These are phyloP conservation scores for Paracanthobrama guichenoti DNA, from an alignment of 2,113 vertebrate species.

Conservation along the genomic window DNA sequence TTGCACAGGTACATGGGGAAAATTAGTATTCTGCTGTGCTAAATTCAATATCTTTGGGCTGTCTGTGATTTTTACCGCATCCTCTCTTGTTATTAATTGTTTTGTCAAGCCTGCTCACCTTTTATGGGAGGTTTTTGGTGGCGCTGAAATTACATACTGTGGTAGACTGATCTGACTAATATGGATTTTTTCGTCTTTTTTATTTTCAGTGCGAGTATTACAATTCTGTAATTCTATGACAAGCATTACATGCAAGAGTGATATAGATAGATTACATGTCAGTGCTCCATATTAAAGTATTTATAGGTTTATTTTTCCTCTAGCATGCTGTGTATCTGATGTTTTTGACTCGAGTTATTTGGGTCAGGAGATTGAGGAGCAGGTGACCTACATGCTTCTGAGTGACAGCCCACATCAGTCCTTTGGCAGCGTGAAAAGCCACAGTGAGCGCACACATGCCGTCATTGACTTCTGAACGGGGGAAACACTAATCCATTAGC, in stretches of 20 bases:
- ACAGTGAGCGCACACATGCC: not conserved
- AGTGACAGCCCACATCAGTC: conserved; percentile 44
- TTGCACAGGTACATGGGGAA: conserved; percentile 44
- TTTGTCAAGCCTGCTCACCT: conserved; percentile 37
- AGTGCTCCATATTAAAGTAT: conserved; percentile 27
- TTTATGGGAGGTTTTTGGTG: conserved; percentile 34
- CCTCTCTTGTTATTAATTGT: conserved; percentile 31
- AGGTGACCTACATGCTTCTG: conserved; percentile 50
- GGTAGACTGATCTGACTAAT: conserved; percentile 14
- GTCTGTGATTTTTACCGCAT: conserved; percentile 14
- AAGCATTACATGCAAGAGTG: not conserved
- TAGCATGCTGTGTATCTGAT: conserved; percentile 19
- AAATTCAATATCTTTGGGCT: conserved; percentile 47
- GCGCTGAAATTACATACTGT: conserved; percentile 12
- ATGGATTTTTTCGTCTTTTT: conserved; percentile 1
- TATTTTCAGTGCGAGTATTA: not conserved
- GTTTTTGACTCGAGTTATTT: conserved; percentile 33
- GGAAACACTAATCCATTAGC: conserved; percentile 27
- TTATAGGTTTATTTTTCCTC: conserved; percentile 24
- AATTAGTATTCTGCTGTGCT: conserved; percentile 33
- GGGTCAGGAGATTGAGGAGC: conserved; percentile 42
- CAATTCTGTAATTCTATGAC: conserved; percentile 5
- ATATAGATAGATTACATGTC: conserved; percentile 23
- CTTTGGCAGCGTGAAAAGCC: conserved; percentile 41
- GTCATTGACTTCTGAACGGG: conserved; percentile 2